phyloP scores from a whole-genome alignment of 2,113 vertebrate species.

The Trogon melanurus region DNA sequence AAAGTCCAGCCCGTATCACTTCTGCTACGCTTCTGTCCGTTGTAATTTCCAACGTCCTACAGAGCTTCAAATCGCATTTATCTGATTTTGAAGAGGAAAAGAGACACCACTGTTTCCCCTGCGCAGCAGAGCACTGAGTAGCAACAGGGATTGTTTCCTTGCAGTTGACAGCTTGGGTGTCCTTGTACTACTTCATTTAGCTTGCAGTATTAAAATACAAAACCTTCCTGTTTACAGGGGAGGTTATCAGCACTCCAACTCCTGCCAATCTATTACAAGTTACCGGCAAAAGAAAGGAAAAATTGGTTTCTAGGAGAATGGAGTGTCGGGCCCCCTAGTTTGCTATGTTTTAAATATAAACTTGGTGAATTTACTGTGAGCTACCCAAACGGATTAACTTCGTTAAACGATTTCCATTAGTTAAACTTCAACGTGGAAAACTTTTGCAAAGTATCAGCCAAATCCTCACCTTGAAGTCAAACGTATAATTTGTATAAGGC shows the following conservation, averaged over 20 bases:
- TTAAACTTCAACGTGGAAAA: neutral
- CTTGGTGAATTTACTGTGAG: neutral
- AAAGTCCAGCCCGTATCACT: neutral
- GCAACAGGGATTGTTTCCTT: neutral
- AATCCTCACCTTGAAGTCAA: constrained; percentile 91
- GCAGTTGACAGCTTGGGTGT: neutral
- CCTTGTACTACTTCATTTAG: neutral
- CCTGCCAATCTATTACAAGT: neutral
- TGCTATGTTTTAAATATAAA: neutral
- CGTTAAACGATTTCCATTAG: neutral
- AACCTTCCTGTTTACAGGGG: neutral
- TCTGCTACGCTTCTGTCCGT: neutral
- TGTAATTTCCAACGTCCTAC: neutral
- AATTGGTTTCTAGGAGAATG: neutral
- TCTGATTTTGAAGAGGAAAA: neutral
- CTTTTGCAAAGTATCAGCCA: neutral
- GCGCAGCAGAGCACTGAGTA: neutral
- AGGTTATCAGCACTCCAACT: neutral
- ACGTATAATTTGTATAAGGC: constrained; percentile 99
- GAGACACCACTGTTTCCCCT: neutral
- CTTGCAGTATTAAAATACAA: neutral
- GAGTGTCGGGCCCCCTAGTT: neutral
- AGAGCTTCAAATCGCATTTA: neutral
- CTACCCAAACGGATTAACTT: neutral
- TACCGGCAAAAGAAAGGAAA: neutral